A percentile compares a stretch with the other conserved stretches of the same genome.
These are phyloP conservation scores for Ethmia dodecea DNA, from an alignment of 2,888 invertebrate genomes.

Conservation along the genomic window DNA sequence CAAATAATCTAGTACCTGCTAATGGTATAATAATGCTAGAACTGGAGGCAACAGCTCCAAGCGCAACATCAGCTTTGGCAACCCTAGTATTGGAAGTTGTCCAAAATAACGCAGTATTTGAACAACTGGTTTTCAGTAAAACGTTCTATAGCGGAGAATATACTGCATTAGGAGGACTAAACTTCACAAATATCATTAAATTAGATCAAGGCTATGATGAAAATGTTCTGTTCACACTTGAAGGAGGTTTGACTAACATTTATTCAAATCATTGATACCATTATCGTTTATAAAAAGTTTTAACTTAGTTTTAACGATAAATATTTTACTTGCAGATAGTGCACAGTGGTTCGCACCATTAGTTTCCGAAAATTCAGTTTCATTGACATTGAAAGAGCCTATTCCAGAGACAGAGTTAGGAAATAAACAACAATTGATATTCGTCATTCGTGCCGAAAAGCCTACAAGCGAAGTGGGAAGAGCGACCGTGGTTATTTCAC, in stretches of 20 bases:
- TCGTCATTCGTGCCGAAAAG: slow-evolving; percentile 19
- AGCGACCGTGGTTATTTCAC: no score
- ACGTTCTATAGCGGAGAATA: background rate
- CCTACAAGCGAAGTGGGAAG: no score
- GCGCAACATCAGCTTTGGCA: slow-evolving; percentile 24
- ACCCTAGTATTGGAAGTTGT: slow-evolving; percentile 27
- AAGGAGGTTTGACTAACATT: background rate
- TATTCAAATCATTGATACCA: background rate
- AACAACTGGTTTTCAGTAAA: background rate
- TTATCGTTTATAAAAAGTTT: background rate
- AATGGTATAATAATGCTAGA: slow-evolving; percentile 27
- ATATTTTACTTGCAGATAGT: background rate
- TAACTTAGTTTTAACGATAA: background rate
- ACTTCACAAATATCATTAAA: background rate
- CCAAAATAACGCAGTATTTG: slow-evolving; percentile 4
- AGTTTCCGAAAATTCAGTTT: background rate
- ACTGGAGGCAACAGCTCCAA: slow-evolving; percentile 27
- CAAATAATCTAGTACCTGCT: slow-evolving; percentile 24
- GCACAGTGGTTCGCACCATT: background rate
- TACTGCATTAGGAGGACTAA: background rate
- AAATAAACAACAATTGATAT: slow-evolving; percentile 20
- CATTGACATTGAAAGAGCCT: background rate
- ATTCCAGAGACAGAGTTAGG: slow-evolving; percentile 11
- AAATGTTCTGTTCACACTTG: slow-evolving; percentile 23
- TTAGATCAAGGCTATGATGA: slow-evolving; percentile 21